Evolutionary conservation across 2,888 invertebrate genomes (phyloP).

Genomic region (Metalampra italica): DNA sequence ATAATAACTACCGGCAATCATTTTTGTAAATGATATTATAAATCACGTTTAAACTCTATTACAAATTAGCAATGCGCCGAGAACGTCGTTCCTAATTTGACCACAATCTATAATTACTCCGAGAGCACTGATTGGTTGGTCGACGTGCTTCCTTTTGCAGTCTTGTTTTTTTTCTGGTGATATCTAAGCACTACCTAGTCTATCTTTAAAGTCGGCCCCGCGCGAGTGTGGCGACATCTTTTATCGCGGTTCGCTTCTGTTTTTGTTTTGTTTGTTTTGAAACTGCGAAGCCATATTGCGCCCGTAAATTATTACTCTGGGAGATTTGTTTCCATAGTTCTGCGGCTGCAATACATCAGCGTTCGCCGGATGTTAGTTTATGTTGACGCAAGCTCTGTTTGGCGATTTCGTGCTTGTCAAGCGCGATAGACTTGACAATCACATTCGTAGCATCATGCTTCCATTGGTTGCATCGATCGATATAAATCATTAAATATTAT

Average conservation of each 20-base stretch:
- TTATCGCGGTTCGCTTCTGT: slow-evolving; percentile 63
- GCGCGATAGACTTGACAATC: slow-evolving; percentile 40
- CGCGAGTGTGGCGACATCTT: slow-evolving; percentile 67
- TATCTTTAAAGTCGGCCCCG: slow-evolving; percentile 60
- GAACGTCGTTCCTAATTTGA: slow-evolving; percentile 69
- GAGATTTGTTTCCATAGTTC: slow-evolving; percentile 76
- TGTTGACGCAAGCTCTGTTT: slow-evolving; percentile 65
- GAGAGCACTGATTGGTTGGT: slow-evolving; percentile 65
- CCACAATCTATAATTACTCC: slow-evolving; percentile 68
- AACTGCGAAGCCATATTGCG: slow-evolving; percentile 67
- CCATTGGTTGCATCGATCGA: neutral
- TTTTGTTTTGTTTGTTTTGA: slow-evolving; percentile 64
- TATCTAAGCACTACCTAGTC: slow-evolving; percentile 52
- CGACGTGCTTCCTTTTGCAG: slow-evolving; percentile 41
- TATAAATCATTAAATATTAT: neutral
- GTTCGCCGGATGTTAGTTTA: slow-evolving; percentile 72
- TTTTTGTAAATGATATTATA: slow-evolving; percentile 42
- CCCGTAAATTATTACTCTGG: slow-evolving; percentile 69
- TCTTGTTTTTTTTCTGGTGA: slow-evolving; percentile 44
- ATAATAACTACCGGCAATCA: slow-evolving; percentile 23
- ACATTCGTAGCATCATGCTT: slow-evolving; percentile 10
- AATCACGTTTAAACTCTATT: slow-evolving; percentile 64
- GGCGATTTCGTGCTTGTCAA: slow-evolving; percentile 61
- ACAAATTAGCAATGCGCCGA: slow-evolving; percentile 60
- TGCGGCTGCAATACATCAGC: slow-evolving; percentile 72